Conservation (phyloP, 1,140 invertebrate species). For the Habropoda laboriosa region DNA sequence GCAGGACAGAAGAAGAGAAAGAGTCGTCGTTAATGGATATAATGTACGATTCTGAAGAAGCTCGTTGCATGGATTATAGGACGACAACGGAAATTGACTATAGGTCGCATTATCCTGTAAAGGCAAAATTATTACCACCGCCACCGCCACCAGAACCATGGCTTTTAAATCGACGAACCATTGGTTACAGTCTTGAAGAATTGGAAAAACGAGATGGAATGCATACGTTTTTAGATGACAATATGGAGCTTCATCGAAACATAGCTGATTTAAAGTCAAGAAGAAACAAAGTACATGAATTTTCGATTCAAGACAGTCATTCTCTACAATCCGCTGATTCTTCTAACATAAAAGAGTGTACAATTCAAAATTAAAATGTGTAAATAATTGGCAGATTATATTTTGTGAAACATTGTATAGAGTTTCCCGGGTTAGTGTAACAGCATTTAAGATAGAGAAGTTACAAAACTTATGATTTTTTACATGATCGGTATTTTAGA, state of each 20-base stretch:
- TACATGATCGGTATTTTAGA: no score
- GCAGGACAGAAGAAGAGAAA: conserved; percentile 36
- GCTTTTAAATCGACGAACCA: conserved; percentile 63
- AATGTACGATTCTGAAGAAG: conserved; percentile 30
- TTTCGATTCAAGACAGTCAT: no score
- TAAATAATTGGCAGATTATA: background rate
- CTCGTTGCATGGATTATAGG: conserved; percentile 52
- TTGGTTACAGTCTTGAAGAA: conserved; percentile 58
- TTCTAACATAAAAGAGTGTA: background rate
- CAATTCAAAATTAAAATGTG: background rate
- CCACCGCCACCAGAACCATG: conserved; percentile 52
- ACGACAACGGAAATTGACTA: conserved; percentile 59
- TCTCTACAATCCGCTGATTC: background rate
- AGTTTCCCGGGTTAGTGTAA: no score
- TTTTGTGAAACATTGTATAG: no score
- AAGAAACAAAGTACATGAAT: conserved; percentile 22
- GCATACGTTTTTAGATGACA: conserved; percentile 66
- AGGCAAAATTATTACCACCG: conserved; percentile 16
- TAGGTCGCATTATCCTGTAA: conserved; percentile 45
- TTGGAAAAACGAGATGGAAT: conserved; percentile 58
- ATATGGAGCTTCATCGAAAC: conserved; percentile 60
- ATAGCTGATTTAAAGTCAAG: conserved; percentile 64
- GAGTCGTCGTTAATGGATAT: conserved; percentile 41
- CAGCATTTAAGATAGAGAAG: no score
- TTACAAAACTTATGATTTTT: no score